Base-by-base conservation (phyloP, 1,140 invertebrate genomes). In the Listronotus oregonensis region DNA sequence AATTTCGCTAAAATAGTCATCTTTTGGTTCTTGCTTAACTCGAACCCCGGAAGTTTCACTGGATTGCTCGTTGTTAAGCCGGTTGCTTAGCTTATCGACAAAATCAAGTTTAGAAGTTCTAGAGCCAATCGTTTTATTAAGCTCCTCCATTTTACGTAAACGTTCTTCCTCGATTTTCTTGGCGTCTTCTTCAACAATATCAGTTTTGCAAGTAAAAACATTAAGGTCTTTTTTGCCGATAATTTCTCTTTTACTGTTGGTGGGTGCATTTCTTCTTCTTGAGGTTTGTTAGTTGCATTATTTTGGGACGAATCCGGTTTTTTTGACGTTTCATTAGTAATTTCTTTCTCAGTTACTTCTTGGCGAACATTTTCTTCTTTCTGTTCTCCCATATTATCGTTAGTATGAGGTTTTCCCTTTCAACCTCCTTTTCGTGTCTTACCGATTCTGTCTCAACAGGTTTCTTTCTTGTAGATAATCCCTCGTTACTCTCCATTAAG, bases 201-300 rank as follows among this genome's bases (percentile, higher is more conserved):
- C 76, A n/a, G 68, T 71, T 15, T 70, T 65, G 51, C 70, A 73
- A 15, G 71, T 76, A 37, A 78, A 78, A 0, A 75, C 73, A 17
- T 69, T 76, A 27, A 70, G 49, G 32, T 77, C 74, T 66, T 55
- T 44, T 66, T 63, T 14, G 62, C 52, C 34, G 12, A 46, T 7
- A 31, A 7, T 34, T 44, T 12, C 17, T 60, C 54, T 51, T 56
- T 52, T 14, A 56, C 27, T 1, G 42, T 11, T 27, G 56, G 47
- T 14, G 21, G 10, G 43, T 10, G 12, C 14, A 51, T 47, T 37
- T 59, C 32, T 6, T 34, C 57, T 37, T 32, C 46, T 10, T 37
- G 12, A 52, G 17, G 2, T 59, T 54, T 47, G 44, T 62, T 42
- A 17, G 0, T 6, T 2, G 11, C 3, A 32, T 8, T 14, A 42